Evolutionary conservation across 2,797 vertebrate species (phyloP), one percentile per base, ranked within the genome.

Genomic region (Oophaga sylvatica): DNA sequence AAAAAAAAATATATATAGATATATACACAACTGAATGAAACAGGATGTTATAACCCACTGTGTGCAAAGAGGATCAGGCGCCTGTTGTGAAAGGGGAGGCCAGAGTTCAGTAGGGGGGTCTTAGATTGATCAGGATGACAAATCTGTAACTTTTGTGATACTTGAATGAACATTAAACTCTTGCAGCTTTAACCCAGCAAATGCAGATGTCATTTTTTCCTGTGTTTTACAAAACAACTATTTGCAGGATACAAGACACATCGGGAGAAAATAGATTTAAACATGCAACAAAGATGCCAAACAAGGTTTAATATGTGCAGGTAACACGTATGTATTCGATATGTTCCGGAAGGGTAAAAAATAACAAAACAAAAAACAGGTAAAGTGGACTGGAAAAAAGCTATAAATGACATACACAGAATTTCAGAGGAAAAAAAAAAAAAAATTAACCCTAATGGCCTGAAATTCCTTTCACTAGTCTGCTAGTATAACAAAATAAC

Each of bases 11-110:
- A 77, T 26, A 26, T 26, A 26, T 26, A 26, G 26, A 65, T 48
- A 86, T 60, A 67, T 78, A 17, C 48, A 88, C 83, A 81, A 80
- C 67, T 84, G 11, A 75, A 80, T 70, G 56, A 85, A 53, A 88
- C 87, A 84, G 62, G 68, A 78, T 62, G 35, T 26, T 68, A n/a
- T 41, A 73, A 77, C 53, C 63, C 53, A 84, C 76, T 60, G 76
- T n/a, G 67, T 87, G 22, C 26, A 73, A 81, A 48, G 60, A 70
- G 45, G 60, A 75, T 65, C 80, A 65, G 79, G 48, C 13, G 31
- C 48, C 73, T 35, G 75, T 56, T 48, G 35, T 73, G 35, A 45
- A 41, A 41, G 70, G 70, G 70, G 35, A 19, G 0, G 78, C 57
- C 16, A 2, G 19, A 76, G 65, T 3, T n/a, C 26, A 70, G 29